Evolutionary conservation across 2,888 invertebrate genomes (phyloP).

Genomic region (Drosophila peninsularis): DNA sequence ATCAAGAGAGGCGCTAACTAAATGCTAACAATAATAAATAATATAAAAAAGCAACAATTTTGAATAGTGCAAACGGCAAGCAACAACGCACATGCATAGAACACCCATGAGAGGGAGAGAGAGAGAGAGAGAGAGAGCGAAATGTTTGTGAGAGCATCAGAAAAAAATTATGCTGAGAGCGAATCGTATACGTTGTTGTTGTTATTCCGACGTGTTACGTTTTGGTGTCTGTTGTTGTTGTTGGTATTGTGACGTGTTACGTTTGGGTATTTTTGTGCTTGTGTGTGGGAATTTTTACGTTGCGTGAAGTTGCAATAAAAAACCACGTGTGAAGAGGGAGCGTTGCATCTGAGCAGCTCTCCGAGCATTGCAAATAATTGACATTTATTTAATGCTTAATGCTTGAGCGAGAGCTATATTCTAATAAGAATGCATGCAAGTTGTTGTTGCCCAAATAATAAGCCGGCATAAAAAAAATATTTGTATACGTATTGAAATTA

Average conservation of each 20-base stretch:
- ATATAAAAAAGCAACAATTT: constrained; percentile 31
- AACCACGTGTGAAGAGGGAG: constrained; percentile 64
- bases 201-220: too few relatives aligned
- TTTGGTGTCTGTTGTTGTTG: constrained; percentile 9
- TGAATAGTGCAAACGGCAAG: constrained; percentile 28
- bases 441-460: constrained; percentile 11
- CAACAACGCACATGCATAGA: constrained; percentile 25
- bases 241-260: constrained; percentile 59
- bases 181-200: constrained; percentile 3
- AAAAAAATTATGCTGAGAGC: constrained; percentile 22
- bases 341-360: constrained; percentile 36
- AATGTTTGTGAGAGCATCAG: constrained; percentile 12
- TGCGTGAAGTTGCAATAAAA: constrained; percentile 73
- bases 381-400: constrained; percentile 18
- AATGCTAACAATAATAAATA: constrained; percentile 48
- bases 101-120: not conserved
- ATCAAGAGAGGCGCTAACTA: constrained; percentile 56
- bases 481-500: constrained; percentile 14
- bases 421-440: constrained; percentile 12
- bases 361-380: constrained; percentile 16
- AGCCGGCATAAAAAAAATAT: constrained; percentile 42
- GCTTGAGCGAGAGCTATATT: not conserved
- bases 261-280: constrained; percentile 44
- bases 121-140: not conserved
- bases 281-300: constrained; percentile 64